Evolutionary conservation across 2,888 invertebrate species (phyloP), one percentile per base, ranked within the genome.

Genomic region (Euclidia mi): DNA sequence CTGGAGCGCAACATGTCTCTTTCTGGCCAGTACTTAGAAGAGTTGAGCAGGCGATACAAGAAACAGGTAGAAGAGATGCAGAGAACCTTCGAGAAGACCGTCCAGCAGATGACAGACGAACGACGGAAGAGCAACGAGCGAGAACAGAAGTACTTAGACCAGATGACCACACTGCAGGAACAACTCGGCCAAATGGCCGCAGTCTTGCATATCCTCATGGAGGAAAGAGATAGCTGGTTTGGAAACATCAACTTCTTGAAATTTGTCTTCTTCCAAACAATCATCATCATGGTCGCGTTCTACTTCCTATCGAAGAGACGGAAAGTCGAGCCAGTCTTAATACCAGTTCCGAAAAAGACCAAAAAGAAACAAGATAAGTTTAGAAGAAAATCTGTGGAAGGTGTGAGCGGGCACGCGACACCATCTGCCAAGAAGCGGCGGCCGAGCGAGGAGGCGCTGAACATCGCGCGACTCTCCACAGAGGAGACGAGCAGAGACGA

Each of bases 1-100:
- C 95, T 99, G 73, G 99, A 99, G 92, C 96, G 98, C 72, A 99
- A 99, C 91, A 98, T 99, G 96, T 99, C 99, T 10, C 95, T 99
- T 34, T 99, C 99, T 69, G 98, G 98, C 58, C 98, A 99, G 88
- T 99, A 99, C 88, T 94, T 99, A 70, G 99, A 99, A 88, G 99
- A 99, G 87, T 94, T 99, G 71, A 99, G 99, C 89, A 96, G 98
- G 51, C 96, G 99, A 11, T 99, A 99, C 92, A 98, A 98, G 85
- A 98, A 98, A 76, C 99, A 99, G 93, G 98, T 99, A 44, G 99
- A 99, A 88, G 99, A 99, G 81, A 97, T 99, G 96, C 98, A 98
- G 87, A 95, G 96, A 71, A 96, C 97, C 2, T 95, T 98, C 72
- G 97, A 98, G 71, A 97, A 97, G 76, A 97, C 98, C 0, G 95